Conservation (phyloP, 2,797 vertebrate species). For the Arvicola amphibius region DNA sequence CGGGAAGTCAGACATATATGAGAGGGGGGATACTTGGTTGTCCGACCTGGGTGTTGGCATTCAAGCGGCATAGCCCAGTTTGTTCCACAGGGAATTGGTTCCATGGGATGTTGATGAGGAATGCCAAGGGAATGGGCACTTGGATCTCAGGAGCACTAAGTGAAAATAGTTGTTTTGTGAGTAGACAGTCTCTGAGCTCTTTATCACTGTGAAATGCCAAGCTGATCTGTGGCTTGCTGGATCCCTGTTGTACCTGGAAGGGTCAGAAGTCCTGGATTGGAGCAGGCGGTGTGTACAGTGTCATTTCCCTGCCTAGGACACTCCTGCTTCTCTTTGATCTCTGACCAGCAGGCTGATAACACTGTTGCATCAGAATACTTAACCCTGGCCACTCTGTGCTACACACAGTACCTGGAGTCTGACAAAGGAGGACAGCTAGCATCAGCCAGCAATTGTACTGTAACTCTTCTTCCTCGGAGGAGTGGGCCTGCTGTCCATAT, state of each 20-base stretch:
- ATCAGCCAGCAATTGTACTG: background rate
- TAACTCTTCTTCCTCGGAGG: background rate
- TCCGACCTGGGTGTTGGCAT: background rate
- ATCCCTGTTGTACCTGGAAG: background rate
- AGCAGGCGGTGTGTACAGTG: background rate
- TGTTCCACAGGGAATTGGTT: background rate
- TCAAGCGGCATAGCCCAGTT: background rate
- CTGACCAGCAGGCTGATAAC: background rate
- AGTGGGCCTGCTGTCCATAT: background rate
- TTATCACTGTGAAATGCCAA: background rate
- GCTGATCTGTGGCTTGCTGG: background rate
- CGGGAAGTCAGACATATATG: background rate
- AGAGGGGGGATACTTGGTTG: background rate
- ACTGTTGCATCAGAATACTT: background rate
- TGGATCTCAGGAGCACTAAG: background rate
- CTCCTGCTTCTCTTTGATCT: background rate
- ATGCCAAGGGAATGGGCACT: background rate
- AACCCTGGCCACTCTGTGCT: background rate
- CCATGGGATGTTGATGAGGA: background rate
- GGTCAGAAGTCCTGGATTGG: background rate
- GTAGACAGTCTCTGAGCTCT: background rate
- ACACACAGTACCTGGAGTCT: background rate
- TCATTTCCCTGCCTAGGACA: background rate
- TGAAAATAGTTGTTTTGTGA: constrained; percentile 1
- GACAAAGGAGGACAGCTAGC: background rate